phyloP scores from a whole-genome alignment of 2,888 invertebrate species.

The Drosophila prolongata region DNA sequence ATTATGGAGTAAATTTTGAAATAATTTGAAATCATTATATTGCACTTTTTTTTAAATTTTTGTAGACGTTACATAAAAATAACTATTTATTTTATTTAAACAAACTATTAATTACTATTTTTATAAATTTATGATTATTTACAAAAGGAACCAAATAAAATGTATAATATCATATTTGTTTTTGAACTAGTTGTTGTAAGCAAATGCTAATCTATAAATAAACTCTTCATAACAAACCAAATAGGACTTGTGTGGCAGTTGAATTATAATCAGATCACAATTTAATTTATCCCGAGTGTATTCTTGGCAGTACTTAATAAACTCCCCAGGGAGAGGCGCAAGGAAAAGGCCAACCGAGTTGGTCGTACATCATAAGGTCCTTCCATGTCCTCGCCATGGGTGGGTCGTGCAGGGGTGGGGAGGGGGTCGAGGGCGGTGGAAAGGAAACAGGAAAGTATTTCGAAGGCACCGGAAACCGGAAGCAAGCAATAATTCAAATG shows the following conservation, averaged over 20 bases:
- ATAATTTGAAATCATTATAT: too few relatives aligned
- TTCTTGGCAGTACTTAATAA: conserved; percentile 75
- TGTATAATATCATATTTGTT: too few relatives aligned
- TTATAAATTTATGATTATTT: too few relatives aligned
- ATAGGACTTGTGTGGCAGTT: too few relatives aligned
- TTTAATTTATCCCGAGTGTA: conserved; percentile 5
- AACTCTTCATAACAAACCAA: too few relatives aligned
- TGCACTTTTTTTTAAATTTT: too few relatives aligned
- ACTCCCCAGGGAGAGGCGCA: conserved; percentile 47
- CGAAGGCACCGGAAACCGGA: conserved; percentile 82
- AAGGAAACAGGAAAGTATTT: conserved; percentile 77
- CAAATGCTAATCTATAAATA: too few relatives aligned
- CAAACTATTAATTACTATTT: too few relatives aligned
- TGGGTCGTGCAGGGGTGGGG: neutral
- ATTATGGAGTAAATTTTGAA: neutral
- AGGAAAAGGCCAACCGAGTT: conserved; percentile 54
- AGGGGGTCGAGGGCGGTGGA: neutral
- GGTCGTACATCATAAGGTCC: conserved; percentile 73
- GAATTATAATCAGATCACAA: neutral
- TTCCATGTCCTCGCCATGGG: conserved; percentile 58
- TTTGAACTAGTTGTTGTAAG: too few relatives aligned
- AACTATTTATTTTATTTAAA: too few relatives aligned
- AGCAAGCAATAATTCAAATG: conserved; percentile 84
- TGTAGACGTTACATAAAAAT: too few relatives aligned
- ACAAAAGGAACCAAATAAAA: too few relatives aligned